Evolutionary conservation across 1,140 invertebrate species (phyloP).

Genomic region (Habropoda laboriosa): DNA sequence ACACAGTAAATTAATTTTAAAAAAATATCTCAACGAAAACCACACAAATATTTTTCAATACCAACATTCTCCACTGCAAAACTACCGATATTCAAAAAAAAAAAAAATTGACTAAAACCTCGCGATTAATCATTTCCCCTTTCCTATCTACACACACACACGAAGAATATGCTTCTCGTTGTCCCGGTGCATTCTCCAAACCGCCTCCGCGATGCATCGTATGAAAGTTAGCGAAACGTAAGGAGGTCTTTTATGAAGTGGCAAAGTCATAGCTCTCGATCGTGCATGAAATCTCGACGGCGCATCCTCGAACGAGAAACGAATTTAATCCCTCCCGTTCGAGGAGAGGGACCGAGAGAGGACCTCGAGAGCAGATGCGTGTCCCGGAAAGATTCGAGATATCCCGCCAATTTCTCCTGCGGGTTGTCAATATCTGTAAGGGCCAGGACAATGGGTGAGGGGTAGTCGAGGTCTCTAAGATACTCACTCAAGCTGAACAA

Average conservation of each 20-base stretch:
- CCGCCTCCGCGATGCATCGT: too few relatives aligned
- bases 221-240: not conserved
- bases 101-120: too few relatives aligned
- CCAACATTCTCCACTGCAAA: too few relatives aligned
- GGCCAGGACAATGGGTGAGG: conserved; percentile 70
- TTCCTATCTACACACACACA: not conserved
- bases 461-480: conserved; percentile 63
- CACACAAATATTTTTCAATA: too few relatives aligned
- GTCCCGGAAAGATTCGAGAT: conserved; percentile 73
- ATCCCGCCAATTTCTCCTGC: conserved; percentile 77
- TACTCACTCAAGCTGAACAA: conserved; percentile 75
- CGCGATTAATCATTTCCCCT: too few relatives aligned
- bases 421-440: conserved; percentile 76
- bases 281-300: conserved; percentile 37
- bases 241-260: conserved; percentile 12
- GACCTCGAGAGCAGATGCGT: conserved; percentile 71
- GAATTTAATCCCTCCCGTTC: conserved; percentile 62
- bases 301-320: conserved; percentile 55
- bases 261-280: conserved; percentile 14
- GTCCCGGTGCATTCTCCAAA: not conserved
- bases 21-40: too few relatives aligned
- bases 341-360: conserved; percentile 16
- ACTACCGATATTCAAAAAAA: too few relatives aligned
- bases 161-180: not conserved
- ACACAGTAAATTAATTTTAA: too few relatives aligned